Conservation (phyloP, 92 coral and sea anemone genomes). For the Umimayanthus kanabou region DNA sequence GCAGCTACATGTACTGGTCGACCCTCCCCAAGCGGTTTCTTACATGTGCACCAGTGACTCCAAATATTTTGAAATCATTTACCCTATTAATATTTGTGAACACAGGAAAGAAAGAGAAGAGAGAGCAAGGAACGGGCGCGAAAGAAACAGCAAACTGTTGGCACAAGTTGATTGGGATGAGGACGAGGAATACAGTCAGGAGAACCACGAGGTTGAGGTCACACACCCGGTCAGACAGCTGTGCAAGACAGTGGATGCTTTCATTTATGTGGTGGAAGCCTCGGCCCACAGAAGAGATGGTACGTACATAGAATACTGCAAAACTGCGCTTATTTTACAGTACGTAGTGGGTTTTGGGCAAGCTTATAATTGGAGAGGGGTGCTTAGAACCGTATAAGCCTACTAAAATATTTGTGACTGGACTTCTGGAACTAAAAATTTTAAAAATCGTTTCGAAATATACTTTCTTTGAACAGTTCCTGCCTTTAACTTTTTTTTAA, state of each 20-base stretch:
- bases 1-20: no score
- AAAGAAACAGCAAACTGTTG: slow-evolving; percentile 74
- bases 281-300: slow-evolving; percentile 78
- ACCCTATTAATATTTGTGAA: not conserved
- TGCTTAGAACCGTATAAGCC: no score
- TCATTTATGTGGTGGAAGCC: slow-evolving; percentile 87
- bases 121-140: slow-evolving; percentile 67
- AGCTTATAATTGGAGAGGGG: no score
- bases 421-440: no score
- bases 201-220: slow-evolving; percentile 53
- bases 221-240: slow-evolving; percentile 90
- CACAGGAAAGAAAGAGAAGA: slow-evolving; percentile 90
- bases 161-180: slow-evolving; percentile 40
- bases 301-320: slow-evolving; percentile 8
- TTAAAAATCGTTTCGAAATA: no score
- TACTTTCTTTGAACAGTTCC: no score
- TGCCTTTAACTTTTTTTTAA: no score
- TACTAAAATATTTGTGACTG: no score
- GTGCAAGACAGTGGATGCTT: slow-evolving; percentile 93
- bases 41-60: no score
- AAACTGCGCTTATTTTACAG: no score
- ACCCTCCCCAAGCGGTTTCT: no score
- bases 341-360: no score
- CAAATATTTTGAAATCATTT: not conserved
- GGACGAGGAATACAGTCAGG: slow-evolving; percentile 33